A percentile compares a stretch with the other conserved stretches of the same genome.
These are phyloP conservation scores for Gymnogyps californianus DNA, from an alignment of 2,113 vertebrate species.

Conservation along the genomic window DNA sequence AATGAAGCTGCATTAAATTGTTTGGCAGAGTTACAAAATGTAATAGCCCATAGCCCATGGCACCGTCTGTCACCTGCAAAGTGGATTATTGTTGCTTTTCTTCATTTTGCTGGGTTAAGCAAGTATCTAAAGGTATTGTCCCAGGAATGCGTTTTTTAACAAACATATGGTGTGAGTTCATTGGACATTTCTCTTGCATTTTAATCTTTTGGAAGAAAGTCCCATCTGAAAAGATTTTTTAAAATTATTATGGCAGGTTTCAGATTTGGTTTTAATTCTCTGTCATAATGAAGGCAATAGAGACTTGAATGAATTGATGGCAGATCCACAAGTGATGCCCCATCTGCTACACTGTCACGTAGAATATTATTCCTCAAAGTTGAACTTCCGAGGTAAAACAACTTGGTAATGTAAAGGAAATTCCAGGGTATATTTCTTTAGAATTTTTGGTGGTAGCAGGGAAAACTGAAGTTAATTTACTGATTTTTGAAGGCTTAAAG, in stretches of 20 bases:
- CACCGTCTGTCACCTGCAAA: not conserved
- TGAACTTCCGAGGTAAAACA: not conserved
- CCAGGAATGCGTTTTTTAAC: not conserved
- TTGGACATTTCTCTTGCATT: not conserved
- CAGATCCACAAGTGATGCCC: not conserved
- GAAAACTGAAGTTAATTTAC: not conserved
- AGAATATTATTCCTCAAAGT: constrained; percentile 10
- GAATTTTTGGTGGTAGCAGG: not conserved
- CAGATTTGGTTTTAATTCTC: constrained; percentile 16
- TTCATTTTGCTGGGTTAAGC: constrained; percentile 8
- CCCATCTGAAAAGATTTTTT: not conserved
- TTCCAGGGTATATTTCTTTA: not conserved
- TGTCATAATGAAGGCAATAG: not conserved
- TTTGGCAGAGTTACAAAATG: not conserved
- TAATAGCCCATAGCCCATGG: not conserved
- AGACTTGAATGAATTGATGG: constrained; percentile 2
- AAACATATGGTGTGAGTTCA: not conserved
- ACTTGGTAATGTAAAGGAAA: not conserved
- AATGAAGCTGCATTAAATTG: not conserved
- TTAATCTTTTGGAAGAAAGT: not conserved
- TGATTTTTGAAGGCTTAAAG: not conserved
- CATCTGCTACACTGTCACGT: constrained; percentile 22
- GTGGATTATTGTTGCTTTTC: not conserved
- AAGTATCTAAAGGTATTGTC: not conserved
- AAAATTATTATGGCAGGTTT: not conserved